Evolutionary conservation across 2,888 invertebrate genomes (phyloP), one percentile per base, ranked within the genome.

Genomic region (Muscina levida): DNA sequence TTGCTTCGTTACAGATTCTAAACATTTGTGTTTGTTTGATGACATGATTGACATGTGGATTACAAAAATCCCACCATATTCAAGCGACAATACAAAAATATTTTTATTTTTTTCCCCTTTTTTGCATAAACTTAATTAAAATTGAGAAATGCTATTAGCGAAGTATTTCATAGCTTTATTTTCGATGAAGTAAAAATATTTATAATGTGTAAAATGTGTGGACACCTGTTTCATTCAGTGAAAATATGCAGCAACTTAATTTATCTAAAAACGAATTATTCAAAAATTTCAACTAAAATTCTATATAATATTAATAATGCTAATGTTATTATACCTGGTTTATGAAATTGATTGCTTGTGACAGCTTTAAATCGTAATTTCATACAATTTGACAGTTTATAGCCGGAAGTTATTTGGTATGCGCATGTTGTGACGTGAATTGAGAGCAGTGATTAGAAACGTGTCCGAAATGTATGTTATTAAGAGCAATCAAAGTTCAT

Each of bases 41-140:
- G 51, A 46, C 68, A 62, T 70, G 70, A 75, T 71, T 74, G 71
- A 72, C 67, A 62, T 72, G 67, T 72, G 67, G 72, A 72, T 75
- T 44, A 46, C 51, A 66, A 46, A 74, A 75, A 53, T 53, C 24
- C 24, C 13, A 19, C 8, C 19, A 19, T 53, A 53, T 53, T 19
- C 53, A 46, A n/a, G n/a, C n/a, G n/a, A n/a, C n/a, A n/a, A 37
- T 6, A 6, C 37, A 37, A 44, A 8, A 44, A n/a, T 44, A 13
- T 44, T 44, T 44, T n/a, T 37, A 37, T 37, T 37, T 37, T 37
- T 37, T 6, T 37, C 37, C 37, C 37, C 37, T 37, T 37, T 4
- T 44, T 4, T n/a, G 15, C 46, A 53, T 22, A 53, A 53, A 53
- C 13, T 53, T 24, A 53, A 53, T 53, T 22, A 53, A 53, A 53